Base-by-base conservation (phyloP, 2,888 invertebrate species). In the Caenorhabditis japonica region DNA sequence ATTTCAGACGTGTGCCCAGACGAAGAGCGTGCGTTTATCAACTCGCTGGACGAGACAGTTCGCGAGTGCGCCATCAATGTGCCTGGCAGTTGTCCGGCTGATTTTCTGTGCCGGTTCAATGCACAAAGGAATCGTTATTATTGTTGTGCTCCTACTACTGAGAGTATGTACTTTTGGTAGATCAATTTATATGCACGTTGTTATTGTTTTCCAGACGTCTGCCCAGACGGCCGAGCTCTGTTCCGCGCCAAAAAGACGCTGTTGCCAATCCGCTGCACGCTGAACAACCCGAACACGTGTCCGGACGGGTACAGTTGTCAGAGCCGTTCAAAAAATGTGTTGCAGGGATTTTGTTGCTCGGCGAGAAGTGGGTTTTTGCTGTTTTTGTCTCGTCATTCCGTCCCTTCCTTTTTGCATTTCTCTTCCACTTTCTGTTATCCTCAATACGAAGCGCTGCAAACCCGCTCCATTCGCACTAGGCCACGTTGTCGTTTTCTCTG, bases 321-420 rank as follows among this genome's bases (percentile, higher is more conserved):
- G 59, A 76, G 76, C 36, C 21, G 83, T 8, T 74, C 80, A 3
- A 75, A 76, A n/a, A 69, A 72, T 46, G 84, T 83, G 12, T 72
- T 83, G 4, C 85, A 85, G 69, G 85, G 85, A 41, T 83, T 82
- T 47, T 85, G 85, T 47, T 85, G 85, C 61, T 81, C 84, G 0
- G 64, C 81, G 5, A 76, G 76, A 44, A 79, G 86, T 86, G 19
- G 39, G 71, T 74, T 10, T 2, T 13, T 1, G 8, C 4, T 4
- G 13, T 13, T 34, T 36, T 33, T 7, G 33, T n/a, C 8, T 7
- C 8, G 7, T 47, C 47, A 19, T 15, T 10, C 21, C 19, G 34
- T 33, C 7, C 12, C 34, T 7, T 12, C 7, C 12, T 33, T 7
- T 10, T 33, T 33, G 12, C 7, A 10, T 39, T 39, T 39, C 7